These are phyloP conservation scores for Tetraneura akinire DNA, from an alignment of 1,140 invertebrate species.

Conservation along the genomic window DNA sequence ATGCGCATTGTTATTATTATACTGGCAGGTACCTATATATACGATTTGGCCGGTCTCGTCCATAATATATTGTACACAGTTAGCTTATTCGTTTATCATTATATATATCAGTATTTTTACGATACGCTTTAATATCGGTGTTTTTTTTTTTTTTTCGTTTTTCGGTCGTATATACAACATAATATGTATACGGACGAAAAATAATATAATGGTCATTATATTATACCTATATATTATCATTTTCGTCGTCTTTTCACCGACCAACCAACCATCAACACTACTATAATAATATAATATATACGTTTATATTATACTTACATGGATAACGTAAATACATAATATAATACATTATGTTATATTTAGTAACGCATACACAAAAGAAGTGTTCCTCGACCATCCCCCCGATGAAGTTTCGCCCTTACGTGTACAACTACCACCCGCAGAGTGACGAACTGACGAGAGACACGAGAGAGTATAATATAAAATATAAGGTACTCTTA, in stretches of 20 bases:
- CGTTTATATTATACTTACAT: no score
- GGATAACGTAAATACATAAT: no score
- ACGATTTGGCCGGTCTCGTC: neutral
- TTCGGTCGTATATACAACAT: neutral
- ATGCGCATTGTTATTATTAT: neutral
- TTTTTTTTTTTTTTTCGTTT: no score
- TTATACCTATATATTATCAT: neutral
- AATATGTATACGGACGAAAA: neutral
- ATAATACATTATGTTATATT: neutral
- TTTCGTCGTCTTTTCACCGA: neutral
- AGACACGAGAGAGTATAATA: no score
- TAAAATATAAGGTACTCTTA: no score
- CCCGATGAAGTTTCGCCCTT: no score
- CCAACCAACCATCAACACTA: no score
- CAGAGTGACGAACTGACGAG: neutral
- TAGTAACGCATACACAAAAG: slow-evolving; percentile 6
- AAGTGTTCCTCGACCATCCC: no score
- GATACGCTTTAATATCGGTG: slow-evolving; percentile 26
- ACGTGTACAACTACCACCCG: neutral
- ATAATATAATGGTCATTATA: neutral
- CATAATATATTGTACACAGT: neutral
- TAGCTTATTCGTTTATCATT: neutral
- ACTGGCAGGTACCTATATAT: neutral
- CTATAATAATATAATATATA: no score
- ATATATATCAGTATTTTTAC: neutral